Percentiles rank a stretch among this genome's conserved stretches.
Evolutionary conservation across 2,113 vertebrate species (phyloP).

Genomic region (Poeciliopsis turrubarensis): DNA sequence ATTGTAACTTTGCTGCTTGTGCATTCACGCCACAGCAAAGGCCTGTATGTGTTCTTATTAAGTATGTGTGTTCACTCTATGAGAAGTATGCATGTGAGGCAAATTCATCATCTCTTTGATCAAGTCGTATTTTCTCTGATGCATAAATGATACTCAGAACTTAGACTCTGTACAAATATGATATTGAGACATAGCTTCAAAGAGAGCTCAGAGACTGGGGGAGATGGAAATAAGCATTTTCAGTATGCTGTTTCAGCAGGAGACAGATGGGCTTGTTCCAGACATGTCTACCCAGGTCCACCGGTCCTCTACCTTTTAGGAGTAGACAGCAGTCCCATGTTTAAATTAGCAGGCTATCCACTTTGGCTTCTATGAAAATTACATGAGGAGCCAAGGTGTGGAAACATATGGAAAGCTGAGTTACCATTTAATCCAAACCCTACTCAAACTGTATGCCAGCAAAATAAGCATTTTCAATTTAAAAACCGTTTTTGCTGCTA

Average conservation of each 20-base stretch:
- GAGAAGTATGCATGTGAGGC: constrained; percentile 3
- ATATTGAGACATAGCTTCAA: constrained; percentile 36
- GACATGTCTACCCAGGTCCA: constrained; percentile 33
- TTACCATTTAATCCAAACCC: background rate
- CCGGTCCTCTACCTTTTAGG: constrained; percentile 27
- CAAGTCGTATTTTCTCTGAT: constrained; percentile 14
- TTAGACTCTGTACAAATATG: constrained; percentile 7
- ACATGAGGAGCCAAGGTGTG: constrained; percentile 46
- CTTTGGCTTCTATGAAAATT: constrained; percentile 61
- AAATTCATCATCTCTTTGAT: constrained; percentile 35
- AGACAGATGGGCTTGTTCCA: constrained; percentile 43
- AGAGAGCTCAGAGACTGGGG: constrained; percentile 11
- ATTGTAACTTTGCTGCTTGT: constrained; percentile 45
- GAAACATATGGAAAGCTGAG: background rate
- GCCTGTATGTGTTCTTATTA: constrained; percentile 5
- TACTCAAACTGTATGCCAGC: no score
- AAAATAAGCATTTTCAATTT: no score
- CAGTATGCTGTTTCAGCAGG: constrained; percentile 20
- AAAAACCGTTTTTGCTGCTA: no score
- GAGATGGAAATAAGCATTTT: constrained; percentile 51
- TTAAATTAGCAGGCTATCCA: constrained; percentile 64
- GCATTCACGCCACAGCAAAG: constrained; percentile 34
- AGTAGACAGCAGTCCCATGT: constrained; percentile 49
- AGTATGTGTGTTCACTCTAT: constrained; percentile 1
- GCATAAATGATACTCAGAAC: constrained; percentile 17